Evolutionary conservation across 2,797 vertebrate species (phyloP).

Genomic region (Rhynchonycteris naso): DNA sequence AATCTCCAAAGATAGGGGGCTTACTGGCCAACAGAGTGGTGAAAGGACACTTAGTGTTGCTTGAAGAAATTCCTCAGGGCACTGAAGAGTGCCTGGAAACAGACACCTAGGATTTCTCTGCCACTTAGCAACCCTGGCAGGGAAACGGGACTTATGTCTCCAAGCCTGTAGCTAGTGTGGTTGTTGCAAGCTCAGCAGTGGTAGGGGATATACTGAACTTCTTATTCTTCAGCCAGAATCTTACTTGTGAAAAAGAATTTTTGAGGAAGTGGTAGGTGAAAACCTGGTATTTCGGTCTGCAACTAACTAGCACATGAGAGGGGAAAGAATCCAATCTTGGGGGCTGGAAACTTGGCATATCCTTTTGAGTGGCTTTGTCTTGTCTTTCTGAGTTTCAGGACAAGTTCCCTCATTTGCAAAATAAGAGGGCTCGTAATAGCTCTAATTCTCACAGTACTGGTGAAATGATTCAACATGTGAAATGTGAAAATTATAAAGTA

Average conservation of each 20-base stretch:
- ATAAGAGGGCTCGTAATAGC: background rate
- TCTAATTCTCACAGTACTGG: background rate
- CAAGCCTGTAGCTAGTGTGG: background rate
- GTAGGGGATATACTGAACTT: background rate
- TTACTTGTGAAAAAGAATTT: background rate
- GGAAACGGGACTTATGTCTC: background rate
- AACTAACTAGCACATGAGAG: background rate
- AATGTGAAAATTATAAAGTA: background rate
- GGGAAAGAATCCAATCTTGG: background rate
- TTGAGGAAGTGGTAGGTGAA: background rate
- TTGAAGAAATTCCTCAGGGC: slow-evolving; percentile 68
- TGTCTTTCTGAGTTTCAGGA: background rate
- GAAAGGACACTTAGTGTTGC: slow-evolving; percentile 80
- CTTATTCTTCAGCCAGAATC: background rate
- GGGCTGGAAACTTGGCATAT: background rate
- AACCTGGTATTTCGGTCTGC: background rate
- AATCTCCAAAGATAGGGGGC: slow-evolving; percentile 65
- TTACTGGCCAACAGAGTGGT: slow-evolving; percentile 70
- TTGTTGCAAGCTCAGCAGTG: background rate
- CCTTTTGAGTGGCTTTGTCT: background rate
- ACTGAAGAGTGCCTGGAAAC: slow-evolving; percentile 54
- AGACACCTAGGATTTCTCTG: slow-evolving; percentile 40
- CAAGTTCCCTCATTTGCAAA: slow-evolving; percentile 1
- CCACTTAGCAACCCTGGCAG: slow-evolving; percentile 51
- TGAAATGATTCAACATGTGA: background rate